Evolutionary conservation across 2,888 invertebrate species (phyloP).

Genomic region (Drosophila hawaiiensis): DNA sequence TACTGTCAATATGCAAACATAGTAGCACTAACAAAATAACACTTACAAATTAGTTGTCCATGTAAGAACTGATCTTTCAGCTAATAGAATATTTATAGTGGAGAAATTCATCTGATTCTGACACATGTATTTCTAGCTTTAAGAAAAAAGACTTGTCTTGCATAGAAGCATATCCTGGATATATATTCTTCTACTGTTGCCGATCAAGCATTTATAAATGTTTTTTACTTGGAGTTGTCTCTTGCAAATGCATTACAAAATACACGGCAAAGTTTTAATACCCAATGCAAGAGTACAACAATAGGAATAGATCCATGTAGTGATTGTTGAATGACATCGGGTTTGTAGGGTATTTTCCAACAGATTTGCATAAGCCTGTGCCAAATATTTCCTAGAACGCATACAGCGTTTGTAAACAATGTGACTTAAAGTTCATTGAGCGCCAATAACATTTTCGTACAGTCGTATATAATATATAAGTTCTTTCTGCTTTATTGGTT

Average conservation of each 20-base stretch:
- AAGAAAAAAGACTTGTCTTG: not conserved
- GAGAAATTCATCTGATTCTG: fast-evolving
- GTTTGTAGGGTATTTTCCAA: constrained; percentile 38
- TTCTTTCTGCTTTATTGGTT: constrained; percentile 25
- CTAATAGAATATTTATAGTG: not conserved
- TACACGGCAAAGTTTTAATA: not conserved
- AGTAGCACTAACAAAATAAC: not conserved
- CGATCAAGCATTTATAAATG: not conserved
- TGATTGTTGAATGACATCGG: constrained; percentile 5
- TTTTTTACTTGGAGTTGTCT: not conserved
- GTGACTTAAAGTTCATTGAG: constrained; percentile 2
- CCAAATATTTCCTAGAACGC: constrained; percentile 66
- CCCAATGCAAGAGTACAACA: not conserved
- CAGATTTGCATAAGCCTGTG: constrained; percentile 65
- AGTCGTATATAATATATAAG: not conserved
- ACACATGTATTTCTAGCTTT: not conserved
- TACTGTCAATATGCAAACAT: not conserved
- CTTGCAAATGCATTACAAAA: not conserved
- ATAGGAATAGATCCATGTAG: not conserved
- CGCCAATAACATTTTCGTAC: not conserved
- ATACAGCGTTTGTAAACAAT: constrained; percentile 13
- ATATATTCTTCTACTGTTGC: not conserved
- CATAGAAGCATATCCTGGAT: not conserved
- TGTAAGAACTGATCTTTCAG: not conserved
- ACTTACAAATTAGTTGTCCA: not conserved